Base-by-base conservation (phyloP, 2,888 invertebrate species). In the Pyrrhia umbra region DNA sequence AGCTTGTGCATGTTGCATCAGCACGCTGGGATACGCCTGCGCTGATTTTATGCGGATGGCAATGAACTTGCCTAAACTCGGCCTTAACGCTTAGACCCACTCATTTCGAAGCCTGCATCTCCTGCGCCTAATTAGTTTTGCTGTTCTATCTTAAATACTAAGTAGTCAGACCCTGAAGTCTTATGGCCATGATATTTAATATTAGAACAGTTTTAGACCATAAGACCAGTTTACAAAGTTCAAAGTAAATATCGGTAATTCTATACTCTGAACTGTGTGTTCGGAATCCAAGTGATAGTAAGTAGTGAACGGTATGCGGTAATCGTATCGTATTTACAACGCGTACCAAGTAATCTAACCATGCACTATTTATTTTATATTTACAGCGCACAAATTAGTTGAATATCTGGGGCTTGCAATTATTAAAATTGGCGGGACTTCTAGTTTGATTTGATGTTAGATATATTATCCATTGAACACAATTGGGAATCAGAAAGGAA, bases 1-100 rank as follows among this genome's bases (percentile, higher is more conserved):
- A 69, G 34, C 9, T n/a, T 30, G 27, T n/a, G 39, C 51, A 40
- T 69, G 49, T 77, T 77, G 79, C 79, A 73, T 77, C 79, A 77
- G 18, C 68, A 37, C 37, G 37, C 37, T 37, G 43, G n/a, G 43
- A 49, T 69, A 21, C 46, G 39, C 43, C 39, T 27, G 42, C 21
- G 34, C 37, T 16, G 13, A 25, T 34, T n/a, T 13, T 20, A 59
- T 62, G 45, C n/a, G 20, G 15, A 34, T 23, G 56, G 47, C 56
- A 72, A 47, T 79, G 77, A 77, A 76, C 73, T 69, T 79, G 63
- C 13, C 30, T 2, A 63, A 71, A 45, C 39, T 15, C 37, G 49
- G 39, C 67, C 46, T 70, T 34, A 37, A 3, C 18, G 18, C 8
- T 15, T 15, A 16, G n/a, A 25, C 27, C 43, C 68, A 62, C 46